Base-by-base conservation (phyloP, 2,888 invertebrate species). In the Hypena proboscidalis region DNA sequence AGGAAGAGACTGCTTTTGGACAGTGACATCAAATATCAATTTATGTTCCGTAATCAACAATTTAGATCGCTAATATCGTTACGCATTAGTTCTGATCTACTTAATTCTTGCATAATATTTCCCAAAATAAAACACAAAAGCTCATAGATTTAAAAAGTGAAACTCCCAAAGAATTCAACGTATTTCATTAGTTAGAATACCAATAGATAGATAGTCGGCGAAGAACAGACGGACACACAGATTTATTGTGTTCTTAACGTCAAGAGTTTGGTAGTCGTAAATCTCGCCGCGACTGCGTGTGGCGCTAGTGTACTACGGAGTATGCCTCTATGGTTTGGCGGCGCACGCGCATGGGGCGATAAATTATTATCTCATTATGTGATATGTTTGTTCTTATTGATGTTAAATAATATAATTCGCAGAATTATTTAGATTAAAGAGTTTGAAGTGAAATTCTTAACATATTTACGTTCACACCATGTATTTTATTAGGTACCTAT, bases 331-430 rank as follows among this genome's bases (percentile, higher is more conserved):
- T n/a, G n/a, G n/a, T n/a, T n/a, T n/a, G 2, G 25, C 17, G 22
- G 17, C 20, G 37, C 17, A 13, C 19, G 29, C 15, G 37, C 42
- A 17, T n/a, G 21, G 30, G 7, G 10, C 39, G 35, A 19, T 54
- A 44, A 56, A 53, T 58, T 51, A 60, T 54, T 51, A 41, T 47
- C 27, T 54, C 43, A 49, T 54, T 56, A 62, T 45, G 58, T 45
- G 48, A 36, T 39, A 42, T 43, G 27, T 39, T 30, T 25, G 37
- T 47, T 52, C 54, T 58, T 64, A n/a, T 62, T 59, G 64, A n/a
- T n/a, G n/a, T n/a, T n/a, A n/a, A n/a, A n/a, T n/a, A n/a, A n/a
- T n/a, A n/a, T n/a, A n/a, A n/a, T n/a, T n/a, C n/a, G n/a, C n/a
- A n/a, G n/a, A n/a, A n/a, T n/a, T n/a, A n/a, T n/a, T n/a, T n/a